Percentiles rank a stretch among this genome's conserved stretches.
These are phyloP conservation scores for Notiomystis cincta DNA, from an alignment of 2,113 vertebrate genomes.

Conservation along the genomic window DNA sequence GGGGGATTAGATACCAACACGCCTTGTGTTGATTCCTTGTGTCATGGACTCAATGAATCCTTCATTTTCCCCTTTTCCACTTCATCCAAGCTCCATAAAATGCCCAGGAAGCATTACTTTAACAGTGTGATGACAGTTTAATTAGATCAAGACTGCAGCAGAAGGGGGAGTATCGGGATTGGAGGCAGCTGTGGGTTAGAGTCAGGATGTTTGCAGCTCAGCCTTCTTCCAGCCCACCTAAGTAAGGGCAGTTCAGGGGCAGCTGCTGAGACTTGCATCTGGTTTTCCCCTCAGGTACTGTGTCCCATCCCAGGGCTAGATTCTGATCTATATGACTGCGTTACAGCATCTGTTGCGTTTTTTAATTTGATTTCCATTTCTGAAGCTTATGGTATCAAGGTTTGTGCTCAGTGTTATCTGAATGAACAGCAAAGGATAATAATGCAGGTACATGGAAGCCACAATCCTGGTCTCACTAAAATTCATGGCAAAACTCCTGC, in stretches of 20 bases:
- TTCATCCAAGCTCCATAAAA: conserved; percentile 51
- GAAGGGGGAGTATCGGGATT: neutral
- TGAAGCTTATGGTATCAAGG: neutral
- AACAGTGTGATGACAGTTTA: conserved; percentile 55
- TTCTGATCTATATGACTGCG: neutral
- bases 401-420: neutral
- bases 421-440: neutral
- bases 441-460: neutral
- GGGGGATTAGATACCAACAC: conserved; percentile 30
- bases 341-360: neutral
- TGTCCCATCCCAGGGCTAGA: neutral
- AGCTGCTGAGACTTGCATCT: neutral
- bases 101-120: conserved; percentile 32
- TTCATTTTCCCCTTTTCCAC: conserved; percentile 16
- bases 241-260: neutral
- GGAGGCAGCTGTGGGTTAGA: conserved; percentile 17
- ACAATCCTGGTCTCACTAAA: neutral
- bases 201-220: neutral
- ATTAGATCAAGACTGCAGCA: conserved; percentile 54
- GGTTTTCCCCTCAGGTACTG: neutral
- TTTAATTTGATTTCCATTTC: neutral
- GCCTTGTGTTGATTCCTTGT: conserved; percentile 3
- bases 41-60: conserved; percentile 24
- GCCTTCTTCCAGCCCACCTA: neutral
- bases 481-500: neutral